Evolutionary conservation across 2,113 vertebrate species (phyloP).

Genomic region (Percopsis transmontana): DNA sequence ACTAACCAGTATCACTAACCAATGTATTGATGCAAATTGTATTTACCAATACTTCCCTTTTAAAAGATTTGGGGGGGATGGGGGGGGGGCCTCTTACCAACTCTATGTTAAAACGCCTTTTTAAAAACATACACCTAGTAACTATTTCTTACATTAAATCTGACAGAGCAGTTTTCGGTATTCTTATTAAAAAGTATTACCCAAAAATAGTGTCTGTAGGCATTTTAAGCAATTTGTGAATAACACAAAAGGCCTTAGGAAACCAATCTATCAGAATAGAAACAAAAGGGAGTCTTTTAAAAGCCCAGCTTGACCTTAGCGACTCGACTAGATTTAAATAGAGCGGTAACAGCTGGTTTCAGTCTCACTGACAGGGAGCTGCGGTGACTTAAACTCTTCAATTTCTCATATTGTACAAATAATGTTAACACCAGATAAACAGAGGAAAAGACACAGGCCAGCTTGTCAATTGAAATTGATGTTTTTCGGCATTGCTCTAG

Average conservation of each 20-base stretch:
- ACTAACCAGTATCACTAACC: not conserved
- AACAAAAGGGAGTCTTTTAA: not conserved
- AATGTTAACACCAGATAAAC: constrained; percentile 11
- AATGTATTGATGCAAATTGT: not conserved
- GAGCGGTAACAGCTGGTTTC: constrained; percentile 30
- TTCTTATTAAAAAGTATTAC: too few species aligned
- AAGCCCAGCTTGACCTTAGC: not conserved
- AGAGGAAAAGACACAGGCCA: not conserved
- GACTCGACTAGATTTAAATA: not conserved
- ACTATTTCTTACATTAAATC: too few species aligned
- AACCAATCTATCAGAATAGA: not conserved
- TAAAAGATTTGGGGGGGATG: too few species aligned
- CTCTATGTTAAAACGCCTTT: too few species aligned
- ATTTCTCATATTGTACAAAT: constrained; percentile 16
- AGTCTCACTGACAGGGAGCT: not conserved
- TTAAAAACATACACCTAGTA: too few species aligned
- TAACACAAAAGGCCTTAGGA: not conserved
- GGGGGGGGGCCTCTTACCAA: too few species aligned
- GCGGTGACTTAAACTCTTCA: constrained; percentile 8
- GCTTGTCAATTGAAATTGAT: constrained; percentile 1
- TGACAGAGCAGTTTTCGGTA: too few species aligned
- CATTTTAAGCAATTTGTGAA: not conserved
- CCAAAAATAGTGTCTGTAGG: too few species aligned
- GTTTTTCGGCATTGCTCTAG: not conserved
- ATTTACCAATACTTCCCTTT: not conserved